These are phyloP conservation scores for Zaprionus ornatus DNA, from an alignment of 1,140 invertebrate species.

Conservation along the genomic window DNA sequence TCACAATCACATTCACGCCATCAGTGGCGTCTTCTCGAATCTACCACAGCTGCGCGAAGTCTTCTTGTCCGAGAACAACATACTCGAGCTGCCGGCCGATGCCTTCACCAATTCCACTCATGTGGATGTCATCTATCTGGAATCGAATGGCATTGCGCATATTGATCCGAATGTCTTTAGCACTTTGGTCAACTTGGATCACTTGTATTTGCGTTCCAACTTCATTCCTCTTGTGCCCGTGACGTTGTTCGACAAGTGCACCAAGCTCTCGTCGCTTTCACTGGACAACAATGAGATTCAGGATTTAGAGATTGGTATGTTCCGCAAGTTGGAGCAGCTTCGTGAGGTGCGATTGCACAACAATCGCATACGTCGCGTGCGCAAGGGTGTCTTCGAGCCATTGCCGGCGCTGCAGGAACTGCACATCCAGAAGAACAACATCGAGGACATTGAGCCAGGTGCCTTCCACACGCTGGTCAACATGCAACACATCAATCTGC, in stretches of 20 bases:
- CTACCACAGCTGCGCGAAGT: slow-evolving; percentile 91
- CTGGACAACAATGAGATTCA: slow-evolving; percentile 95
- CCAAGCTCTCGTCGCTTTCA: slow-evolving; percentile 91
- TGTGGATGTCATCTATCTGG: slow-evolving; percentile 92
- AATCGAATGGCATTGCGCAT: slow-evolving; percentile 92
- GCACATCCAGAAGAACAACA: slow-evolving; percentile 94
- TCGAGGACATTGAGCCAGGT: slow-evolving; percentile 91
- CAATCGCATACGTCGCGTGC: slow-evolving; percentile 91
- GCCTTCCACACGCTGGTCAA: slow-evolving; percentile 92
- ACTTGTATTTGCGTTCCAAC: slow-evolving; percentile 94
- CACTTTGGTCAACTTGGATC: slow-evolving; percentile 89
- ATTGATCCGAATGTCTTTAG: slow-evolving; percentile 90
- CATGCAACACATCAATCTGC: slow-evolving; percentile 95
- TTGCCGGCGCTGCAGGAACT: slow-evolving; percentile 92
- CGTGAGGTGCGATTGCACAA: slow-evolving; percentile 94
- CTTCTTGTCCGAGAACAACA: slow-evolving; percentile 95
- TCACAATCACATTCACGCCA: slow-evolving; percentile 94
- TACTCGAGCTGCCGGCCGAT: slow-evolving; percentile 91
- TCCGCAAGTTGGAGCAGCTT: slow-evolving; percentile 89
- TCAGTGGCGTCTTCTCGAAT: slow-evolving; percentile 91
- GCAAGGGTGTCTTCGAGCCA: slow-evolving; percentile 91
- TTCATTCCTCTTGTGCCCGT: slow-evolving; percentile 91
- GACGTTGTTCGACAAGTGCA: slow-evolving; percentile 89
- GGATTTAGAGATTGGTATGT: slow-evolving; percentile 91
- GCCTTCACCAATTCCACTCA: slow-evolving; percentile 91